Evolutionary conservation across 2,888 invertebrate species (phyloP).

Genomic region (Parnassius glacialis): DNA sequence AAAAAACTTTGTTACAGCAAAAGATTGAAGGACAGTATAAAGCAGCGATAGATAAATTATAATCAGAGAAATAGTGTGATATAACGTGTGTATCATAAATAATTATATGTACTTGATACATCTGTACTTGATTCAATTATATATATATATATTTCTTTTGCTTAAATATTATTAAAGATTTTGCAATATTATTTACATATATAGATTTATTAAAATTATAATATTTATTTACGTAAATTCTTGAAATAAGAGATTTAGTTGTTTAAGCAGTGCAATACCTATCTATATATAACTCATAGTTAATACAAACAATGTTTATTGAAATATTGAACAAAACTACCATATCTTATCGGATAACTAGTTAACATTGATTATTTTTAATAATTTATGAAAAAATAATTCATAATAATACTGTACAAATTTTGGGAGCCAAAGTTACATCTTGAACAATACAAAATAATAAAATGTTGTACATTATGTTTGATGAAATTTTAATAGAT

Average conservation of each 20-base stretch:
- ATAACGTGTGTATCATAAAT: conserved; percentile 23
- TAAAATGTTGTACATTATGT: no score
- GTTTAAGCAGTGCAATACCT: no score
- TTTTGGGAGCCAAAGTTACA: no score
- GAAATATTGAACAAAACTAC: no score
- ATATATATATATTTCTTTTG: conserved; percentile 7
- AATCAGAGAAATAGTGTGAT: conserved; percentile 28
- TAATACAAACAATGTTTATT: no score
- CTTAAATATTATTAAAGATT: conserved; percentile 12
- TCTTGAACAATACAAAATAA: no score
- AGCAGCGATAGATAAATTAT: conserved; percentile 51
- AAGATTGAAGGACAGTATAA: conserved; percentile 34
- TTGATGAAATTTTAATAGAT: no score
- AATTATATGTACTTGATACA: neutral
- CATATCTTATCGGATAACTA: neutral
- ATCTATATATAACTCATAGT: no score
- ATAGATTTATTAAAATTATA: conserved; percentile 7
- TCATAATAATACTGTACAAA: no score
- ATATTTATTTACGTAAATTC: neutral
- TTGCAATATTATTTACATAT: conserved; percentile 13
- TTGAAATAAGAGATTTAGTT: no score
- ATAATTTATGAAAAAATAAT: neutral
- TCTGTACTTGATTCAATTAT: conserved; percentile 3
- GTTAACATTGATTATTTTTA: neutral
- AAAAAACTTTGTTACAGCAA: conserved; percentile 35